Percentiles rank a stretch among this genome's conserved stretches.
Evolutionary conservation across 2,113 vertebrate genomes (phyloP).

Genomic region (Hucho hucho): DNA sequence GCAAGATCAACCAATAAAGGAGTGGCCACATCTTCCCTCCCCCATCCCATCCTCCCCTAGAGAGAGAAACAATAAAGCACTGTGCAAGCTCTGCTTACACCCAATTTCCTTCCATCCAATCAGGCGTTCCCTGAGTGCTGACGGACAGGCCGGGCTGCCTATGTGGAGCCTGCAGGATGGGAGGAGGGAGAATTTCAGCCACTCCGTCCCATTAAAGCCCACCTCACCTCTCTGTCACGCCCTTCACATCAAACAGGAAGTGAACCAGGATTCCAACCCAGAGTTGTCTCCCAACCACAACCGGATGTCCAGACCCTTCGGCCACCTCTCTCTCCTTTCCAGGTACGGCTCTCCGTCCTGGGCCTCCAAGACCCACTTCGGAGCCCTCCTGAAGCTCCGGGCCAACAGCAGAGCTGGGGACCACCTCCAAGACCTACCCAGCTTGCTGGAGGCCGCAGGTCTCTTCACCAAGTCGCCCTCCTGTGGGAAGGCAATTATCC

Average conservation of each 20-base stretch:
- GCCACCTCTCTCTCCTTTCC: constrained; percentile 80
- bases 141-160: constrained; percentile 93
- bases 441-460: constrained; percentile 85
- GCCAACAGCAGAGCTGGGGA: constrained; percentile 86
- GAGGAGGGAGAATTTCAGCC: constrained; percentile 91
- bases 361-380: constrained; percentile 89
- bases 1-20: constrained; percentile 98
- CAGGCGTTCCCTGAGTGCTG: constrained; percentile 97
- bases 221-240: constrained; percentile 86
- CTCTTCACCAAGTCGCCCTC: constrained; percentile 86
- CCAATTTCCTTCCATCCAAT: constrained; percentile 99
- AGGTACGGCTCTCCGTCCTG: constrained; percentile 82
- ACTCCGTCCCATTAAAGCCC: constrained; percentile 92
- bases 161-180: constrained; percentile 96
- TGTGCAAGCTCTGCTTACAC: constrained; percentile 99
- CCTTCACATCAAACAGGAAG: constrained; percentile 96
- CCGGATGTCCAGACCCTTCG: constrained; percentile 82
- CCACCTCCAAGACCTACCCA: constrained; percentile 91
- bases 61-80: constrained; percentile 62
- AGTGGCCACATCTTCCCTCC: constrained; percentile 83
- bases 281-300: constrained; percentile 60
- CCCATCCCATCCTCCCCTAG: constrained; percentile 94
- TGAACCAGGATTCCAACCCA: constrained; percentile 55
- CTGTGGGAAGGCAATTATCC: constrained; percentile 62
- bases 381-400: constrained; percentile 86